Conservation (phyloP, 64 coral and sea anemone species). For the Hydrozoanthus tunicans region DNA sequence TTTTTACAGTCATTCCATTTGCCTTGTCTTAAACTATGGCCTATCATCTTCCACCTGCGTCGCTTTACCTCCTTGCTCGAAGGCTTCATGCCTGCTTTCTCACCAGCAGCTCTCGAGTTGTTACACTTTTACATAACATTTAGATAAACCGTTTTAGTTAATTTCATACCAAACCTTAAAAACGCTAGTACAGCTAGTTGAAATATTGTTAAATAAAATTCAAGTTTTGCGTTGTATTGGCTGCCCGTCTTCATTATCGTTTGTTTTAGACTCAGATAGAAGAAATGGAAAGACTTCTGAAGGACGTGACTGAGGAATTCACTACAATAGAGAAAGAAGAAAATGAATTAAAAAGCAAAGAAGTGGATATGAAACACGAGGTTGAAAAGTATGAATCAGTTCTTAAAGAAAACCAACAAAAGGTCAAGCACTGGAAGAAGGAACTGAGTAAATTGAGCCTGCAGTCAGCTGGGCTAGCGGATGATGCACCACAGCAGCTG, state of each 20-base stretch:
- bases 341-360: constrained; percentile 64
- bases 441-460: constrained; percentile 84
- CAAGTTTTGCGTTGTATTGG: neutral
- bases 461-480: constrained; percentile 62
- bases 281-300: constrained; percentile 73
- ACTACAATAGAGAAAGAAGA: constrained; percentile 72
- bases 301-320: constrained; percentile 51
- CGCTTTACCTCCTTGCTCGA: no score
- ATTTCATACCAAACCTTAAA: no score
- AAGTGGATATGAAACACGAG: constrained; percentile 95
- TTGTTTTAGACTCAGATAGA: constrained; percentile 64
- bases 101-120: no score
- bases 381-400: constrained; percentile 85
- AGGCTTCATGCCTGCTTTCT: no score
- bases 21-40: no score
- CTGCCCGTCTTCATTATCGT: neutral
- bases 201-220: no score
- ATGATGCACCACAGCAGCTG: constrained; percentile 59
- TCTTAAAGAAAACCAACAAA: constrained; percentile 87
- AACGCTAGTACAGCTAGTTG: no score
- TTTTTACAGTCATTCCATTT: no score
- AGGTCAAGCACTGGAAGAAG: constrained; percentile 89
- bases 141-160: no score
- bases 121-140: no score
- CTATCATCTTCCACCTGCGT: no score